Conservation (phyloP, 1,140 invertebrate species). For the Micrasema minimum region DNA sequence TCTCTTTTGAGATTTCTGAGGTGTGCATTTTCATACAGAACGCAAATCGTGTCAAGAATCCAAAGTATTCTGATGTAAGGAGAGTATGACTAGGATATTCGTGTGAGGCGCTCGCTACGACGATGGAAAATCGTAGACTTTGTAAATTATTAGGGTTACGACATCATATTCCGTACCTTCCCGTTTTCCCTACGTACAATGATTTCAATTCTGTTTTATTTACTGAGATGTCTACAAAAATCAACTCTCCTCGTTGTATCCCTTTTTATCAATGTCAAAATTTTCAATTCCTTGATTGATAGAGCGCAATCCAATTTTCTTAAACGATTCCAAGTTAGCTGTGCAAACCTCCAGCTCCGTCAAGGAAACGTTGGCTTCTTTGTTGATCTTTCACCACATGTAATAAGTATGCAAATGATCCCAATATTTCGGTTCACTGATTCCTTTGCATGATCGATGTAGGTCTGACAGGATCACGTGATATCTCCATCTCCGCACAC, state of each 20-base stretch:
- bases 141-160: neutral
- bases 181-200: neutral
- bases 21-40: slow-evolving; percentile 18
- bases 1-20: slow-evolving; percentile 11
- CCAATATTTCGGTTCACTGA: slow-evolving; percentile 50
- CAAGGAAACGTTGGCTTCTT: slow-evolving; percentile 42
- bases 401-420: slow-evolving; percentile 54
- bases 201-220: neutral
- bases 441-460: slow-evolving; percentile 45
- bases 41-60: slow-evolving; percentile 8
- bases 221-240: neutral
- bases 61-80: too few relatives aligned
- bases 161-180: neutral
- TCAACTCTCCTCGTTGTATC: too few relatives aligned
- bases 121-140: too few relatives aligned
- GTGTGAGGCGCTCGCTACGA: neutral
- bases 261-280: too few relatives aligned
- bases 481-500: slow-evolving; percentile 1
- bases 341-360: neutral
- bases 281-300: too few relatives aligned
- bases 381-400: slow-evolving; percentile 47
- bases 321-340: too few relatives aligned
- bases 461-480: slow-evolving; percentile 36
- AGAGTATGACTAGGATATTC: neutral
- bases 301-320: too few relatives aligned